Percentiles rank a stretch among this genome's conserved stretches.
phyloP scores from a whole-genome alignment of 2,888 invertebrate genomes.

The Leucoptera coffeella region DNA sequence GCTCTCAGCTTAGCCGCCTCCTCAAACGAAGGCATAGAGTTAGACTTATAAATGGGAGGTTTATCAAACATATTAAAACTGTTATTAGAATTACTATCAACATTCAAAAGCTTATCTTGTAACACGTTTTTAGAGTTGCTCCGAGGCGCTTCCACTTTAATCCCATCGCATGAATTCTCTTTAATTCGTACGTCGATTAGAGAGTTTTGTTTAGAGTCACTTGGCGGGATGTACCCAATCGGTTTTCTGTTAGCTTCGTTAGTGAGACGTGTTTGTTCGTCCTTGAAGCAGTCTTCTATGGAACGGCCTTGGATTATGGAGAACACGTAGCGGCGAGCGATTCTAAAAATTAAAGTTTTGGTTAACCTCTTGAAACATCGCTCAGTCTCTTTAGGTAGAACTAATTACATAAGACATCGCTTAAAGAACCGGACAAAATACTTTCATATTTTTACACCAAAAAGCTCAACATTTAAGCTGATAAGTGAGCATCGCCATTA shows the following conservation, averaged over 20 bases:
- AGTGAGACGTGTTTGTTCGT: conserved; percentile 27
- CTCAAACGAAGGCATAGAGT: conserved; percentile 39
- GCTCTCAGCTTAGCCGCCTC: conserved; percentile 46
- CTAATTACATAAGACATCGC: too few species aligned
- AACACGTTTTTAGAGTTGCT: conserved; percentile 32
- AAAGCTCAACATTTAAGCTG: too few species aligned
- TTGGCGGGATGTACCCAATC: conserved; percentile 45
- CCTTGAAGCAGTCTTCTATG: conserved; percentile 57
- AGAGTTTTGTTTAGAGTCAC: conserved; percentile 26
- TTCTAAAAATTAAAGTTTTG: conserved; percentile 18
- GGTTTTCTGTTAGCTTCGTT: conserved; percentile 24
- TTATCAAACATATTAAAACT: conserved; percentile 25
- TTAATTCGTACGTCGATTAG: conserved; percentile 24
- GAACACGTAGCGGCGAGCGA: conserved; percentile 60
- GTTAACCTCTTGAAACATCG: too few species aligned
- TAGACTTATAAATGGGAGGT: conserved; percentile 25
- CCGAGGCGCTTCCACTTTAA: conserved; percentile 23
- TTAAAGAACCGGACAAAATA: too few species aligned
- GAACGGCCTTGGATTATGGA: conserved; percentile 59
- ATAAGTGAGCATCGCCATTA: too few species aligned
- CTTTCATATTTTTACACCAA: too few species aligned
- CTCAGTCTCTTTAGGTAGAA: too few species aligned
- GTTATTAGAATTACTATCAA: conserved; percentile 22
- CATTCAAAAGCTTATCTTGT: conserved; percentile 42
- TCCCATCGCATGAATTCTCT: conserved; percentile 25